Evolutionary conservation across 2,797 vertebrate genomes (phyloP), one percentile per base, ranked within the genome.

Genomic region (Phaenicophaeus curvirostris): DNA sequence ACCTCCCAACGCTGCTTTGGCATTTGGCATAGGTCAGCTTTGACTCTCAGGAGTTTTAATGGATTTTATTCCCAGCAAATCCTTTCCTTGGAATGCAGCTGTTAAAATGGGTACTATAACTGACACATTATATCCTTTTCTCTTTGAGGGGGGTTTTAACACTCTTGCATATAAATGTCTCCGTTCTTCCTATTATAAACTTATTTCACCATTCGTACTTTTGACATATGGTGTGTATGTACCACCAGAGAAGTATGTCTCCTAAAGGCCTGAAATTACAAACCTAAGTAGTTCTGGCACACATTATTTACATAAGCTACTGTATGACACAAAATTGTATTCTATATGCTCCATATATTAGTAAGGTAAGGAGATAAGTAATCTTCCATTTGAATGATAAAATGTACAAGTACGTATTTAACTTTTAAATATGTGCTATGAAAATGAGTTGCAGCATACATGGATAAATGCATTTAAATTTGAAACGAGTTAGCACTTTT

Each of bases 381-480:
- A 81, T 66, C 48, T 93, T 95, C 83, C 48, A 51, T 94, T 87
- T 96, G 74, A 91, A 90, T 58, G 50, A 81, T 37, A 87, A 77
- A 96, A 91, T 91, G 18, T 78, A 33, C 18, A 80, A 88, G 94
- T 97, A 87, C 59, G 72, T 57, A 94, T 96, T 91, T 96, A 97
- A 96, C 76, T 91, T 87, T 93, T 24, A 95, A 96, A 85, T 93
- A 46, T 54, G 30, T 96, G 35, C 50, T 94, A 74, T 87, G 68
- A 97, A 97, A 96, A 94, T 62, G n/a, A 90, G 68, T 89, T 94
- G 75, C n/a, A 87, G 48, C 9, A 46, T 91, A 63, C 59, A 94
- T 55, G 69, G 77, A 93, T 89, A 95, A 94, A 90, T 96, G 68
- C 33, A 95, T 96, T 96, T 95, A 91, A 95, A 92, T 94, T 86